A percentile compares a stretch with the other conserved stretches of the same genome.
These are phyloP conservation scores for Pandion haliaetus DNA, from an alignment of 2,113 vertebrate genomes.

Conservation along the genomic window DNA sequence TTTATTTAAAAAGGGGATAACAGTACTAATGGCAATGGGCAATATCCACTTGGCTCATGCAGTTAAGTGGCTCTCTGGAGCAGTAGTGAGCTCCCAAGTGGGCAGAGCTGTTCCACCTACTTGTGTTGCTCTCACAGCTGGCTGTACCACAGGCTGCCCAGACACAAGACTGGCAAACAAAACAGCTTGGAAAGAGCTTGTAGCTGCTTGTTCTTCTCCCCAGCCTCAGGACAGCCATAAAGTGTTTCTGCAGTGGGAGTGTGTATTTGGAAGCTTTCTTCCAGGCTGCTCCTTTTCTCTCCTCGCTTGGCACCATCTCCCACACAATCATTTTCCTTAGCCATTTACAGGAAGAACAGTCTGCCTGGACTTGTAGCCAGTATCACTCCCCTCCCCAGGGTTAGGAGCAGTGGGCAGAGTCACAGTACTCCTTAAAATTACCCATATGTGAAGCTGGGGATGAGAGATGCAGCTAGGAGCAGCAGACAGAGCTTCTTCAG, in stretches of 20 bases:
- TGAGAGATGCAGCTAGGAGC: not conserved
- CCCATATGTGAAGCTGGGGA: not conserved
- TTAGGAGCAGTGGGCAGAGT: not conserved
- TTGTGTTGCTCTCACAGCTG: not conserved
- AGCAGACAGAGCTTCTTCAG: not conserved
- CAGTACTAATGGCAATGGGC: not conserved
- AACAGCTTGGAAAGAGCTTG: not conserved
- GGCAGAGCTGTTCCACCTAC: not conserved
- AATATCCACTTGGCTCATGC: not conserved
- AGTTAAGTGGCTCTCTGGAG: not conserved
- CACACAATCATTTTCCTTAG: not conserved
- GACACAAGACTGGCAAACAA: conserved; percentile 18
- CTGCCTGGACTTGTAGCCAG: conserved; percentile 23
- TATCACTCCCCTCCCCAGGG: not conserved
- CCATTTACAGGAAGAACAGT: conserved; percentile 29
- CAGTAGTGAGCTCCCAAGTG: not conserved
- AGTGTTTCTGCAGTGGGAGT: conserved; percentile 30
- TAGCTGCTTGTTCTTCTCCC: conserved; percentile 25
- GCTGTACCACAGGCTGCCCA: not conserved
- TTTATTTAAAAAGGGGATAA: not conserved
- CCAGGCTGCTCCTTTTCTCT: conserved; percentile 53
- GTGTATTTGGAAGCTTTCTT: conserved; percentile 38
- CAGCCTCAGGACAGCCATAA: conserved; percentile 42
- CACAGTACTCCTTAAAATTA: not conserved
- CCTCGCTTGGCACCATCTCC: not conserved